A percentile compares a stretch with the other conserved stretches of the same genome.
Conservation (phyloP, 1,140 invertebrate species). For the Acromyrmex heyeri region DNA sequence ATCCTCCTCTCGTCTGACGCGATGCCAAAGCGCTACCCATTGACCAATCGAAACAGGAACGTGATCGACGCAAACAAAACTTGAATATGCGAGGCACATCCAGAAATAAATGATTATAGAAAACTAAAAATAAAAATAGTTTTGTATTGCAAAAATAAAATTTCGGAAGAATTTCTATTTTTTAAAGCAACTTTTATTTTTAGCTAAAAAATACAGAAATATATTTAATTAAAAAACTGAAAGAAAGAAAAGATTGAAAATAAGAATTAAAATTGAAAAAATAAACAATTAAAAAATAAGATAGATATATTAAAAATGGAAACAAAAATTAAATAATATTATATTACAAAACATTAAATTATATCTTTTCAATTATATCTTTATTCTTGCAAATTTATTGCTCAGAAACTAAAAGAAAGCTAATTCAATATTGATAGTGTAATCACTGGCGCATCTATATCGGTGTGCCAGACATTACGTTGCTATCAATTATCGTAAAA, state of each 20-base stretch:
- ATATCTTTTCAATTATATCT: neutral
- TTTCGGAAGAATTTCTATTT: neutral
- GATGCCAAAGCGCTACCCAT: conserved; percentile 22
- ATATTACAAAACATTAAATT: neutral
- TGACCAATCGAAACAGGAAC: conserved; percentile 47
- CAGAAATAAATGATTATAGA: conserved; percentile 9
- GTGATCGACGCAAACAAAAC: conserved; percentile 24
- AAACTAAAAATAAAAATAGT: neutral
- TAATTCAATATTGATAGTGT: neutral
- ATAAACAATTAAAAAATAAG: neutral
- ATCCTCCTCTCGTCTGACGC: conserved; percentile 15
- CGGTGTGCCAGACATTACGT: neutral
- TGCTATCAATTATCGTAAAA: conserved; percentile 39
- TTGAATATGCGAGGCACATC: conserved; percentile 23
- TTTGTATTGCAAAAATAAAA: neutral
- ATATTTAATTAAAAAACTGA: neutral
- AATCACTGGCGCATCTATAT: neutral
- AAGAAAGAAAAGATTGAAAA: neutral
- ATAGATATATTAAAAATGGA: neutral
- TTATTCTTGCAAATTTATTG: neutral
- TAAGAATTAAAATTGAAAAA: neutral
- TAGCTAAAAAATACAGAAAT: neutral
- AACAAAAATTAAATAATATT: conserved; percentile 2
- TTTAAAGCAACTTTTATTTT: neutral
- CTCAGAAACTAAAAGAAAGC: too few relatives aligned